Base-by-base conservation (phyloP, 2,888 invertebrate species). In the Nowickia ferox region DNA sequence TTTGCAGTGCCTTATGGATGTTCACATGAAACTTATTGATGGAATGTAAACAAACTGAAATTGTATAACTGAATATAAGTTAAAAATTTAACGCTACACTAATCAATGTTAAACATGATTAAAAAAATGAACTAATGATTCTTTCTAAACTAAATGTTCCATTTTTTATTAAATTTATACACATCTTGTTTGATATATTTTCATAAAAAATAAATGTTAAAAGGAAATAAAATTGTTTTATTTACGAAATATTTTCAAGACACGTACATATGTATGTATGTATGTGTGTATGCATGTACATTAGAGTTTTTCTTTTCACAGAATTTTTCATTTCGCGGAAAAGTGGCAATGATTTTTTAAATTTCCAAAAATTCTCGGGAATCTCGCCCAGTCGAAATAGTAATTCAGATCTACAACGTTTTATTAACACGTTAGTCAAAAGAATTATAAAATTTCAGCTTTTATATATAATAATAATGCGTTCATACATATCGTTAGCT, bases 1-100 rank as follows among this genome's bases (percentile, higher is more conserved):
- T 84, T 89, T 89, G 9, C 89, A 97, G 97, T 96, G 96, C 92
- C 95, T 97, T 93, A 96, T 97, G 94, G 95, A 95, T 91, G 96
- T 97, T 90, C 97, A 97, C 93, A 96, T 96, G 93, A 96, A 96
- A 93, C 94, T 97, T 93, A 96, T 97, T 91, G 96, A 95, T 17
- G 81, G 90, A 55, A 84, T 74, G 77, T 84, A 78, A 68, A 38
- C 30, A 1, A 30, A 30, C 30, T 30, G 6, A 30, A 30, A 30
- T 30, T 30, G n/a, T 55, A 11, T 53, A 55, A 55, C 42, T 42
- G 5, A 51, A 46, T 17, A 19, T 15, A 19, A 53, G 17, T 19
- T 51, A 17, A 61, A 48, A 74, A 13, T 17, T 15, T n/a, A 13
- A 22, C 11, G 13, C 13, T 13, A 46, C 11, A 17, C 11, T 46